These are phyloP conservation scores for Sinonovacula constricta DNA, from an alignment of 1,140 invertebrate species.

Conservation along the genomic window DNA sequence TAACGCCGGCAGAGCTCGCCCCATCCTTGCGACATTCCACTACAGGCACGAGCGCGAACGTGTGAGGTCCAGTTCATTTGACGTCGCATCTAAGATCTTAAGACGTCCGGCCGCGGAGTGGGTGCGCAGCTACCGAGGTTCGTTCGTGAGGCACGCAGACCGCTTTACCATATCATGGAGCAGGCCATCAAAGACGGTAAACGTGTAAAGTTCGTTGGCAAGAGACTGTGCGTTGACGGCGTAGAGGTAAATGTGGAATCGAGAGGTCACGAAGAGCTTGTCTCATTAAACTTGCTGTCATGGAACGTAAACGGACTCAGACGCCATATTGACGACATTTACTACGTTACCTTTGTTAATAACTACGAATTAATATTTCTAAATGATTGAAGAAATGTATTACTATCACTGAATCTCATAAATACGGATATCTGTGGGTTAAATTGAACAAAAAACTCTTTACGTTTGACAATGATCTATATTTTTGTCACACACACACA, in stretches of 20 bases:
- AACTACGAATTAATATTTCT: background rate
- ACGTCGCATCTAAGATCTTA: background rate
- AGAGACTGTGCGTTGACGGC: background rate
- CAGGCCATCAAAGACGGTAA: background rate
- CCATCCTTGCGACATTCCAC: background rate
- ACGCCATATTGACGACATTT: background rate
- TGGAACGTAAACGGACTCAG: constrained; percentile 1
- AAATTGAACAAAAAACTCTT: background rate
- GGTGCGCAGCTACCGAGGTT: background rate
- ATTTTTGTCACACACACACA: background rate
- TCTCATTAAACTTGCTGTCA: background rate
- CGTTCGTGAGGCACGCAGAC: background rate
- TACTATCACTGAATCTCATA: background rate
- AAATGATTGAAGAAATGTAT: background rate
- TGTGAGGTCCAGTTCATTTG: background rate
- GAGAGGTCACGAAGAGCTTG: background rate
- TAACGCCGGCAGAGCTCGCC: background rate
- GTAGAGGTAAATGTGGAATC: background rate
- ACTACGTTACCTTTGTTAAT: background rate
- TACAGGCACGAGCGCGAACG: background rate
- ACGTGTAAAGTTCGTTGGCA: constrained; percentile 3
- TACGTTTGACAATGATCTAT: constrained; percentile 1
- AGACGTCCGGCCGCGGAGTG: background rate
- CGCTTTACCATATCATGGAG: background rate
- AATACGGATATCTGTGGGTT: background rate